phyloP scores from a whole-genome alignment of 2,113 vertebrate species.

The Salvator merianae region DNA sequence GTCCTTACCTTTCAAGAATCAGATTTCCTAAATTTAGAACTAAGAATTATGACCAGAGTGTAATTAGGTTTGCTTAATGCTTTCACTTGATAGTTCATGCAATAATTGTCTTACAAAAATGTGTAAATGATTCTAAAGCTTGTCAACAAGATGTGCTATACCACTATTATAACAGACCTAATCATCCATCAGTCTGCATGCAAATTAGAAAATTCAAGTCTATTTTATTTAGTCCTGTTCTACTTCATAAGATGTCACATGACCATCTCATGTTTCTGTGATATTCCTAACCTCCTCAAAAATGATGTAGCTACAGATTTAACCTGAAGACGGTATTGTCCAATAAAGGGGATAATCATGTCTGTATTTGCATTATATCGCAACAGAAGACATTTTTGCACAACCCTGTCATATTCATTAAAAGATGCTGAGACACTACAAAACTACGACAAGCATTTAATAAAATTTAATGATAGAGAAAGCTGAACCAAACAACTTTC shows the following conservation, averaged over 20 bases:
- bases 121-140: constrained; percentile 16
- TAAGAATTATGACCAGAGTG: no score
- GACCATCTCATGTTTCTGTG: constrained; percentile 68
- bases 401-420: constrained; percentile 55
- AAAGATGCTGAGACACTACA: constrained; percentile 73
- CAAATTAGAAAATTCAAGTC: constrained; percentile 75
- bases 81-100: no score
- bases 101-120: not conserved
- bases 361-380: constrained; percentile 58
- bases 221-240: constrained; percentile 66
- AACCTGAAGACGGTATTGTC: constrained; percentile 62
- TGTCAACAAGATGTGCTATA: constrained; percentile 11
- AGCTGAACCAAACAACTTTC: constrained; percentile 56
- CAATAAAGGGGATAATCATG: constrained; percentile 62
- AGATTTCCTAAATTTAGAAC: no score
- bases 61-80: no score
- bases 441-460: constrained; percentile 62
- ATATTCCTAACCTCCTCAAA: constrained; percentile 62
- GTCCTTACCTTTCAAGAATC: no score
- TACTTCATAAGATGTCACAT: constrained; percentile 68
- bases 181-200: constrained; percentile 68
- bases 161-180: constrained; percentile 5
- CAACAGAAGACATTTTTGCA: constrained; percentile 51
- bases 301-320: constrained; percentile 64
- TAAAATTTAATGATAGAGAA: constrained; percentile 69